Conservation (phyloP, 2,888 invertebrate species). For the Mesochorus sp. region DNA sequence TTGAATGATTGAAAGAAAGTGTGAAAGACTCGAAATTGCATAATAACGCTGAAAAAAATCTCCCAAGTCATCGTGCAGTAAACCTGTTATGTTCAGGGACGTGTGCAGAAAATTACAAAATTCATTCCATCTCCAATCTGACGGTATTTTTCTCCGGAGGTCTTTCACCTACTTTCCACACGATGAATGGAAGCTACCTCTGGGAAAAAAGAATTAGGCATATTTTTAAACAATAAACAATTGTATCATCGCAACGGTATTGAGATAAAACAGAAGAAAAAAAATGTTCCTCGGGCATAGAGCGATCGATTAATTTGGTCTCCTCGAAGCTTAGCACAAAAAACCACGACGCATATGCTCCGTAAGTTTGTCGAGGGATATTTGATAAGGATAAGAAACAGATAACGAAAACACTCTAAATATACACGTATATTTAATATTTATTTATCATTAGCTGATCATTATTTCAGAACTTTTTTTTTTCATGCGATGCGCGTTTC, state of each 20-base stretch:
- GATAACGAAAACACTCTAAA: not conserved
- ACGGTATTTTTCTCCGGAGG: not conserved
- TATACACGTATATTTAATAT: not conserved
- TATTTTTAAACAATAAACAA: not conserved
- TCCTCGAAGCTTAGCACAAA: not conserved
- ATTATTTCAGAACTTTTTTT: not conserved
- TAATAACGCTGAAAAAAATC: no score
- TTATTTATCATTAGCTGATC: not conserved
- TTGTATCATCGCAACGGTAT: not conserved
- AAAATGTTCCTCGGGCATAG: not conserved
- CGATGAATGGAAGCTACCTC: not conserved
- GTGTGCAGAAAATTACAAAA: no score
- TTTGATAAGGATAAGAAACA: not conserved
- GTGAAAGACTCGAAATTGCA: no score
- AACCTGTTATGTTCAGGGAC: no score
- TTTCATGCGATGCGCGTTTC: not conserved
- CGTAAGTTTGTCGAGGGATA: not conserved
- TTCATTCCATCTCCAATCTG: no score
- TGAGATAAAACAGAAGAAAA: not conserved
- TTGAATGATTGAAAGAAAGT: not conserved
- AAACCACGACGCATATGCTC: not conserved
- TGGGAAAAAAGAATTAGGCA: not conserved
- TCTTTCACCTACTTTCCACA: not conserved
- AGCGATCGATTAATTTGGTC: not conserved
- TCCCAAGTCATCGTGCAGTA: no score